A percentile compares a stretch with the other conserved stretches of the same genome.
Evolutionary conservation across 2,888 invertebrate genomes (phyloP).

Genomic region (Amphipyra tragopoginis): DNA sequence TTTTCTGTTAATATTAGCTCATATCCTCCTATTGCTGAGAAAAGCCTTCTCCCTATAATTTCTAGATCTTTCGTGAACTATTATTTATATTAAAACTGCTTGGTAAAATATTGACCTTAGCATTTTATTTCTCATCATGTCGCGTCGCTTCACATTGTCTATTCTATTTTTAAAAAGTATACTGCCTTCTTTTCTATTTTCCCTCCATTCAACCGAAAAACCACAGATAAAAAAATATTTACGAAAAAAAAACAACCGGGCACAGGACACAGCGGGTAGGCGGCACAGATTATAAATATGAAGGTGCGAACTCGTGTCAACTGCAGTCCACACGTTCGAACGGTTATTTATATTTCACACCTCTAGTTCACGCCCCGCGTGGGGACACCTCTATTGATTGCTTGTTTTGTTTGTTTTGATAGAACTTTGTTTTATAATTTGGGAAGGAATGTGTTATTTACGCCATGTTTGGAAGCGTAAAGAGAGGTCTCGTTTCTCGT

Average conservation of each 20-base stretch:
- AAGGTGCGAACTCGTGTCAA: slow-evolving; percentile 63
- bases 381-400: slow-evolving; percentile 61
- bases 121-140: too few species aligned
- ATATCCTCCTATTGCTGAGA: too few species aligned
- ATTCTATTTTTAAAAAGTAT: too few species aligned
- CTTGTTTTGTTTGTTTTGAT: slow-evolving; percentile 44
- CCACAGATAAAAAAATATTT: slow-evolving; percentile 25
- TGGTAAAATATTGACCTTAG: too few species aligned
- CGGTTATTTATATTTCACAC: slow-evolving; percentile 62
- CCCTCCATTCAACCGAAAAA: slow-evolving; percentile 5
- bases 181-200: neutral
- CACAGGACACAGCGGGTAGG: slow-evolving; percentile 53
- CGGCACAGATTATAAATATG: slow-evolving; percentile 65
- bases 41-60: too few species aligned
- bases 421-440: slow-evolving; percentile 13
- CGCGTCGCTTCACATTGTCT: too few species aligned
- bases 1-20: too few species aligned
- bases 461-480: too few species aligned
- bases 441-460: neutral
- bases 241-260: slow-evolving; percentile 27
- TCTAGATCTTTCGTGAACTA: too few species aligned
- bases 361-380: slow-evolving; percentile 58
- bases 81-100: too few species aligned
- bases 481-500: too few species aligned
- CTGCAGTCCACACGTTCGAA: slow-evolving; percentile 50